Base-by-base conservation (phyloP, 2,888 invertebrate genomes). In the Drosophila recens region DNA sequence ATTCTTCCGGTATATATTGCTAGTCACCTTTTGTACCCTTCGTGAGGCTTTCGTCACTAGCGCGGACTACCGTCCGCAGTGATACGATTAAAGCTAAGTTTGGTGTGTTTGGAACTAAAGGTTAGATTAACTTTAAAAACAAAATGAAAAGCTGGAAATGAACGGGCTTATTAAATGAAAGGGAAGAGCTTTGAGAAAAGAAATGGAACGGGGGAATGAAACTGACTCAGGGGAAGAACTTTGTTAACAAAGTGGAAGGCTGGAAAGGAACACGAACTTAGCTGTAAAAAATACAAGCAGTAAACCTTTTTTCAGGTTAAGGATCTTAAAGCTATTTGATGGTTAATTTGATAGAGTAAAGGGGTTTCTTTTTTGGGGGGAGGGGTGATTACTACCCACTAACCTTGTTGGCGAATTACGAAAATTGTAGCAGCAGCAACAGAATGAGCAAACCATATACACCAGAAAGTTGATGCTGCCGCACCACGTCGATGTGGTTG, bases 361-460 rank as follows among this genome's bases (percentile, higher is more conserved):
- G 5, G 8, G 6, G 5, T 27, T 27, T 27, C 17, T 17, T 30
- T 30, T 30, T 30, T 6, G 13, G 36, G 9, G 5, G 11, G 5
- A 13, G n/a, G 17, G 8, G 4, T 3, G 20, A 11, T 11, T 13
- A 9, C 33, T 33, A 17, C 34, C 15, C 74, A 86, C 89, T 80
- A 82, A 91, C 91, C 91, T 91, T 82, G 91, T 75, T 65, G 90
- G 90, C 49, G 91, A 89, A 77, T 89, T 91, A 63, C 91, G 90
- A 75, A 89, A 91, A 79, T 91, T 91, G 81, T 91, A 91, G 78
- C 91, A 91, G 82, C 91, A 91, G 70, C 91, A 91, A 73, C 91
- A 91, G 58, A 91, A 91, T 78, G 91, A 91, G 89, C 91, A 91
- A 77, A 91, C 91, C 91, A 91, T 91, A 90, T 91, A 91, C 81